Percentiles rank a stretch among this genome's conserved stretches.
Evolutionary conservation across 2,888 invertebrate species (phyloP).

Genomic region (Habroteleia sp.): DNA sequence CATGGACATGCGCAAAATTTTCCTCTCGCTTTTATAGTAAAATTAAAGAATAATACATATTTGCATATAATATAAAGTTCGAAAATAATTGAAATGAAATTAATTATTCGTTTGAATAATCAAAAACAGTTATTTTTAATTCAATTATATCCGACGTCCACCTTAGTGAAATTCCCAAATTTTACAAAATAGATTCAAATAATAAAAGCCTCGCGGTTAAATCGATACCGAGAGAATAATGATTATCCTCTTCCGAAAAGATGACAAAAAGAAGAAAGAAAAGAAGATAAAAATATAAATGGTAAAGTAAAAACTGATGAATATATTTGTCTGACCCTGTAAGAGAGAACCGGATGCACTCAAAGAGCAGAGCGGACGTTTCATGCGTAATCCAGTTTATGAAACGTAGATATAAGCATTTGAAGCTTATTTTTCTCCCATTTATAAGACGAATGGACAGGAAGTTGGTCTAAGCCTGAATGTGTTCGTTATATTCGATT

Average conservation of each 20-base stretch:
- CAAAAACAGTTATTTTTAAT: no score
- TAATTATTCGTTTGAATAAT: no score
- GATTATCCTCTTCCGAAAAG: constrained; percentile 29
- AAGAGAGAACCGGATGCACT: constrained; percentile 66
- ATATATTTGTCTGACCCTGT: constrained; percentile 40
- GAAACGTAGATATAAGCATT: constrained; percentile 61
- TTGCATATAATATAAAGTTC: no score
- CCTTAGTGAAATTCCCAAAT: not conserved
- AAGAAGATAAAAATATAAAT: constrained; percentile 62
- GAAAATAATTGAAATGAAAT: no score
- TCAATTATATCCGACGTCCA: no score
- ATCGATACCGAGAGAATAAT: constrained; percentile 6
- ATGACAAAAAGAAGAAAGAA: constrained; percentile 45
- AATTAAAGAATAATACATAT: no score
- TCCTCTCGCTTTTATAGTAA: no score
- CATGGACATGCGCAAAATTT: no score
- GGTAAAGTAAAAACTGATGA: constrained; percentile 45
- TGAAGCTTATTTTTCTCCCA: constrained; percentile 56
- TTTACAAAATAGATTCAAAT: not conserved
- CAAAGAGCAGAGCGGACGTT: constrained; percentile 55
- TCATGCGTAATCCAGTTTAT: constrained; percentile 68
- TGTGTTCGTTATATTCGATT: constrained; percentile 73
- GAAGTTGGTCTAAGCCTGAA: constrained; percentile 74
- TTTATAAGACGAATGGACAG: constrained; percentile 73
- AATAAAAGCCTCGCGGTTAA: constrained; percentile 31